Conservation (phyloP, 2,888 invertebrate genomes). For the Tuberolachnus salignus region DNA sequence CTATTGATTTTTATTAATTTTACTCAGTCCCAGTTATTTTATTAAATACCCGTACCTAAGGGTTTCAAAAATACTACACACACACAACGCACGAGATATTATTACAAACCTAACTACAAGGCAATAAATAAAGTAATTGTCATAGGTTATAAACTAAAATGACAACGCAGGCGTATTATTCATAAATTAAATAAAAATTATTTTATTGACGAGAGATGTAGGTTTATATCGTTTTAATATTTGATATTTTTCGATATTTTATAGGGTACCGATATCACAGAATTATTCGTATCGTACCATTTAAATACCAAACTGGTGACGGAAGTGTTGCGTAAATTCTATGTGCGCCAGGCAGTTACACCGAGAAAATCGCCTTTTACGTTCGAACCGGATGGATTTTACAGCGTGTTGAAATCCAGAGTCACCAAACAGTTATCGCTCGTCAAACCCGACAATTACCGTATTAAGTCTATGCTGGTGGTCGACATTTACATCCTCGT, state of each 20-base stretch:
- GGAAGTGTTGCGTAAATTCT: constrained; percentile 71
- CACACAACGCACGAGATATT: too few relatives aligned
- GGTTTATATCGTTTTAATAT: too few relatives aligned
- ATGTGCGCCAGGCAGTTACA: constrained; percentile 69
- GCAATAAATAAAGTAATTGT: too few relatives aligned
- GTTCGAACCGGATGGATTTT: constrained; percentile 77
- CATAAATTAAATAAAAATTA: too few relatives aligned
- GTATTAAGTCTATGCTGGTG: constrained; percentile 51
- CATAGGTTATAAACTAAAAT: too few relatives aligned
- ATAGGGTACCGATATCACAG: constrained; percentile 81
- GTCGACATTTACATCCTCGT: constrained; percentile 63
- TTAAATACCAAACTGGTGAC: constrained; percentile 68
- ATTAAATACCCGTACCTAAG: too few relatives aligned
- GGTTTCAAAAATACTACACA: too few relatives aligned
- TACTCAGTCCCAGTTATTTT: too few relatives aligned
- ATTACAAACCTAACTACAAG: too few relatives aligned
- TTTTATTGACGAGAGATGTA: too few relatives aligned
- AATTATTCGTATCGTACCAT: constrained; percentile 79
- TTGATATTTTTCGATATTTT: neutral
- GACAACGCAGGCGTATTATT: too few relatives aligned
- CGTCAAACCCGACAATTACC: neutral
- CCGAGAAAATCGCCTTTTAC: constrained; percentile 76
- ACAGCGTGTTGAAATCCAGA: constrained; percentile 69
- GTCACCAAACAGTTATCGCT: constrained; percentile 35
- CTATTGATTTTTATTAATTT: too few relatives aligned